Base-by-base conservation (phyloP, 2,113 vertebrate genomes). In the Odocoileus virginianus region DNA sequence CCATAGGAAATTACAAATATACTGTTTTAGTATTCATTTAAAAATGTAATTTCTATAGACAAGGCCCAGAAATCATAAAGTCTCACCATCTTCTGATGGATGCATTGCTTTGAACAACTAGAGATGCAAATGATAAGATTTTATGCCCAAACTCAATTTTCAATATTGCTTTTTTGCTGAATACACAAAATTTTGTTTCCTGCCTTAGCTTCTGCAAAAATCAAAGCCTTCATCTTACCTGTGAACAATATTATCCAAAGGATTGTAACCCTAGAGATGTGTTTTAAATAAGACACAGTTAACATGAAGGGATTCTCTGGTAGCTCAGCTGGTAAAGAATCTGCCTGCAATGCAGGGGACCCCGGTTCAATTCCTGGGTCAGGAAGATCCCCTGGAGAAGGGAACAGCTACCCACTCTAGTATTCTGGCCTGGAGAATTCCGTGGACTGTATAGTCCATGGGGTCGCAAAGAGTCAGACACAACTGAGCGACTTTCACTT, bases 281-380 rank as follows among this genome's bases (percentile, higher is more conserved):
- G 79, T 94, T 86, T 88, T 64, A 82, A 91, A 95, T 97, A 90
- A 94, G 40, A 52, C 23, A 11, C 55, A 88, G 67, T 92, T 98
- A 97, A 28, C 25, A 28, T 83, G 23, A 94, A 93, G 19, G 19
- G 67, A 74, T 74, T 74, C n/a, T 71, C 67, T 74, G n/a, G 19
- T 25, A 40, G 10, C n/a, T 74, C 67, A 74, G n/a, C n/a, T 74
- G 19, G 19, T 74, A 74, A 74, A 74, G 67, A 74, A 74, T 74
- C 67, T 74, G 19, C 67, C n/a, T 74, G n/a, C 67, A 74, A 40
- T 40, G 5, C 67, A 74, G n/a, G 10, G n/a, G 67, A 11, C 19
- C 67, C n/a, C 4, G 0, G 67, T 74, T 74, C n/a, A 40, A 6
- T 74, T 74, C n/a, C n/a, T 74, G n/a, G 21, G n/a, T 74, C 10